A percentile compares a stretch with the other conserved stretches of the same genome.
phyloP scores from a whole-genome alignment of 2,113 vertebrate genomes.

The Colinus virginianus region DNA sequence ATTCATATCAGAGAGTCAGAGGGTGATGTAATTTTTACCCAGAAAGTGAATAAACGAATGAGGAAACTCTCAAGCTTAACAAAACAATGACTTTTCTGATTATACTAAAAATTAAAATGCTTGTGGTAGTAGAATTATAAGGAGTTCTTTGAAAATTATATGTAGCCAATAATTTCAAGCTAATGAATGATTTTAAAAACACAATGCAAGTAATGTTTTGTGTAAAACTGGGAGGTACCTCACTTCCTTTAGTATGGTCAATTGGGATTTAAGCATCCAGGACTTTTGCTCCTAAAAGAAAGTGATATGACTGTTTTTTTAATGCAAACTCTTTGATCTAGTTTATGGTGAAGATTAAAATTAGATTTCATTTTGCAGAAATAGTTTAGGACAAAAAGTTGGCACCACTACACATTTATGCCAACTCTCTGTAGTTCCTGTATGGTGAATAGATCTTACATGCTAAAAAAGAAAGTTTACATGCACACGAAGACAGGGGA shows the following conservation, averaged over 20 bases:
- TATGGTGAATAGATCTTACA: background rate
- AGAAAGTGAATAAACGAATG: background rate
- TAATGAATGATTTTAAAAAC: background rate
- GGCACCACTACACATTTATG: background rate
- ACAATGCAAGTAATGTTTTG: background rate
- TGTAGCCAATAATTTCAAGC: background rate
- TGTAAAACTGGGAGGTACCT: background rate
- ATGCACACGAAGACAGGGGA: conserved; percentile 18
- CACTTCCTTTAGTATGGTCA: background rate
- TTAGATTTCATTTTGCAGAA: conserved; percentile 27
- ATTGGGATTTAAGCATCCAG: background rate
- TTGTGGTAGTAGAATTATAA: background rate
- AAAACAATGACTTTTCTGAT: background rate
- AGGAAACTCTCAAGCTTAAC: background rate
- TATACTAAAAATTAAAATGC: background rate
- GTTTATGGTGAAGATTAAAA: background rate
- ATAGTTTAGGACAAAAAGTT: conserved; percentile 31
- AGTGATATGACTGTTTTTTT: background rate
- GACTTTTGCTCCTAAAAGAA: background rate
- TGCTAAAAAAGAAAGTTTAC: background rate
- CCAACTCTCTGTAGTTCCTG: background rate
- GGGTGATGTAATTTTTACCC: fast-evolving
- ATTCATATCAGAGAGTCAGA: background rate
- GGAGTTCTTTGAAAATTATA: background rate
- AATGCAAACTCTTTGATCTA: background rate